Percentiles rank a stretch among this genome's conserved stretches.
phyloP scores from a whole-genome alignment of 1,140 invertebrate genomes.

The Amyelois transitella region DNA sequence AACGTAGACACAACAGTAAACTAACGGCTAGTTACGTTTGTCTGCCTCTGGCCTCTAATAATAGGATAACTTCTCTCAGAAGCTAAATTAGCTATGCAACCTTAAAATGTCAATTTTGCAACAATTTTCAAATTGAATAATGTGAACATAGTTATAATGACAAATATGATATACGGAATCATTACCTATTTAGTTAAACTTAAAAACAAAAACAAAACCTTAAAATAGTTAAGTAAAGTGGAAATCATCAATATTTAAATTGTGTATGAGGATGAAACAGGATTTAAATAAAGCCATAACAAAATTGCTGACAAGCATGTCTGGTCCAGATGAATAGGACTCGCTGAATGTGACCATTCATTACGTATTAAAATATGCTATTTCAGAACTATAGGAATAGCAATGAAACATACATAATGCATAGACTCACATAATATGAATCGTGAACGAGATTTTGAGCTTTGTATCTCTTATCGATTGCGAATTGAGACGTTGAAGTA shows the following conservation, averaged over 20 bases:
- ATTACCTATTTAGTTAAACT: no score
- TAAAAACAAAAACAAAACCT: no score
- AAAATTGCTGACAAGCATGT: not conserved
- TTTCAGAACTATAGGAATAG: conserved; percentile 1
- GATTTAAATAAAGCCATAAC: conserved; percentile 2
- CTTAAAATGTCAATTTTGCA: not conserved
- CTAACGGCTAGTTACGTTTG: conserved; percentile 17
- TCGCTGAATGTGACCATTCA: conserved; percentile 1
- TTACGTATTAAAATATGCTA: conserved; percentile 19
- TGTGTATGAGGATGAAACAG: not conserved
- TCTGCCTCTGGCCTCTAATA: conserved; percentile 22
- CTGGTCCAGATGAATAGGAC: not conserved
- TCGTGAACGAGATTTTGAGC: not conserved
- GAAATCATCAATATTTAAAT: not conserved
- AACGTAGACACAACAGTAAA: conserved; percentile 24
- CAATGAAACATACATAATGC: not conserved
- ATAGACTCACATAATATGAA: not conserved
- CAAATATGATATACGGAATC: not conserved
- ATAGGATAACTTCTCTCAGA: conserved; percentile 6
- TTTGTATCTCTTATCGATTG: not conserved
- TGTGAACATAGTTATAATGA: not conserved
- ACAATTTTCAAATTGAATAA: not conserved
- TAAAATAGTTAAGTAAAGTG: not conserved
- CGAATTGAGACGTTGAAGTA: not conserved
- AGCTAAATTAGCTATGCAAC: not conserved